Conservation (phyloP, 2,888 invertebrate genomes). For the Folsomia manolachei region DNA sequence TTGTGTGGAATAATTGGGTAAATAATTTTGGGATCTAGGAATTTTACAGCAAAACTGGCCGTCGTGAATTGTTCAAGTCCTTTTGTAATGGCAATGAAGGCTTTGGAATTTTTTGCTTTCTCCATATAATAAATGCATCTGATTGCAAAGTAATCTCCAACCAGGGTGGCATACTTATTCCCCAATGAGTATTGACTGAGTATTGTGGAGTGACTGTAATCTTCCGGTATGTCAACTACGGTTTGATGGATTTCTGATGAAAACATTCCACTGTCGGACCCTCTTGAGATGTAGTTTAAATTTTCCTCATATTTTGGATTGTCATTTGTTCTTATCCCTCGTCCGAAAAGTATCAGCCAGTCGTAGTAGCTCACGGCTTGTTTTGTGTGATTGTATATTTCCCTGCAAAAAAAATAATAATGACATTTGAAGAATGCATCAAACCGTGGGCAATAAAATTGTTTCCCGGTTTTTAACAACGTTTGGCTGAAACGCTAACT, state of each 20-base stretch:
- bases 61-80: conserved; percentile 49
- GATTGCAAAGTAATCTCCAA: conserved; percentile 50
- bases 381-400: conserved; percentile 28
- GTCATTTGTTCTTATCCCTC: conserved; percentile 26
- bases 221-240: conserved; percentile 41
- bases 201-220: conserved; percentile 16
- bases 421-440: too few species aligned
- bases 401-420: conserved; percentile 37
- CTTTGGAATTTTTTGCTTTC: conserved; percentile 41
- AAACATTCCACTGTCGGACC: conserved; percentile 48
- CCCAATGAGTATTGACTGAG: conserved; percentile 39
- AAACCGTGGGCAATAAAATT: too few species aligned
- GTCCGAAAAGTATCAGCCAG: conserved; percentile 48
- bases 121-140: conserved; percentile 45
- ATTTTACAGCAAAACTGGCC: conserved; percentile 38
- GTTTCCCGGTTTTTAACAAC: too few species aligned
- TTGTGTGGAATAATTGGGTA: conserved; percentile 37
- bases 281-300: conserved; percentile 38
- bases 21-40: conserved; percentile 35
- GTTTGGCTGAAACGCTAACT: too few species aligned
- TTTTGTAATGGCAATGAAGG: conserved; percentile 43
- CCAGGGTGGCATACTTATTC: conserved; percentile 48
- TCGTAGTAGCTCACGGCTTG: conserved; percentile 42
- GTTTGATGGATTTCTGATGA: conserved; percentile 49
- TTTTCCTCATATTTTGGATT: conserved; percentile 27